Evolutionary conservation across 2,797 vertebrate species (phyloP), one percentile per base, ranked within the genome.

Genomic region (Characodon lateralis): DNA sequence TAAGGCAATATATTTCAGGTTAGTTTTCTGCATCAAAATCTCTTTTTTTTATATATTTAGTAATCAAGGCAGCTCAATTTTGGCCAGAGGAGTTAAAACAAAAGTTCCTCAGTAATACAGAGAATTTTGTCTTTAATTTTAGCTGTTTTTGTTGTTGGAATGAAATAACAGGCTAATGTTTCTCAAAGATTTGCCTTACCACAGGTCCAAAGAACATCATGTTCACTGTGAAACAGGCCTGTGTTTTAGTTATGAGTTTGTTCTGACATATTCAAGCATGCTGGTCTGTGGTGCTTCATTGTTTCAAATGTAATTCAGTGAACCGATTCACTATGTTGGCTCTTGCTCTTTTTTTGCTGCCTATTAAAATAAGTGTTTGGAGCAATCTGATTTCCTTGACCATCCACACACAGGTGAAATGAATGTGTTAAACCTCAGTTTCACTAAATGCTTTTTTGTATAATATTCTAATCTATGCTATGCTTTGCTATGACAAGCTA

Each of bases 401-500:
- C 96, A 97, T 97, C 96, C 96, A 96, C 94, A 90, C 95, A 94
- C 91, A 93, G 90, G 78, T 87, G 91, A 93, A 94, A 94, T 94
- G 88, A 91, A 94, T 88, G 89, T 58, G 56, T 58, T 56, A n/a
- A 35, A n/a, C 55, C 9, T n/a, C 55, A 58, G 51, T 53, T 18
- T 83, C 91, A 94, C 91, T 94, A 93, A 92, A 93, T 95, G 93
- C 92, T 87, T 92, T 92, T 92, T 91, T 91, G 9, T n/a, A 53
- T 28, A 6, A 53, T 35, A 26, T 39, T 0, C 35, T 53, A 39
- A 14, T 12, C 10, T n/a, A 69, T 46, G 66, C 41, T 26, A 43
- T 69, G 66, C 24, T 26, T 43, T 69, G 22, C 13, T 46, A 46
- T n/a, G 7, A 66, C 35, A 41, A 46, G 39, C 9, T 68, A 6